Evolutionary conservation across 2,888 invertebrate species (phyloP), one percentile per base, ranked within the genome.

Genomic region (Octonoba sinensis): DNA sequence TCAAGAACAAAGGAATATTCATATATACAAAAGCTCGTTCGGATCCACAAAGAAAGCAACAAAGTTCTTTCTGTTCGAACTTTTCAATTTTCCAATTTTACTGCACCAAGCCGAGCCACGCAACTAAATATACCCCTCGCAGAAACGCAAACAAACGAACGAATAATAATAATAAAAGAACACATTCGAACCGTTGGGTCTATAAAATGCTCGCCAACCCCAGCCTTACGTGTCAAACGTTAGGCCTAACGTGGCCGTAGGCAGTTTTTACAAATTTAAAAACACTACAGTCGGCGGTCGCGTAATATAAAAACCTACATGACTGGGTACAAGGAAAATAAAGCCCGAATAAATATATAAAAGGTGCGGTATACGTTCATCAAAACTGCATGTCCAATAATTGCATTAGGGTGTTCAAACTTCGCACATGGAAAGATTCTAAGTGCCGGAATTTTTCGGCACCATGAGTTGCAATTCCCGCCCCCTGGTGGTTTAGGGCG

Each of bases 401-500:
- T 82, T 76, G 60, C 76, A 77, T 82, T 82, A 82, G 81, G 70
- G 72, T 67, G 67, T 82, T 82, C 82, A 72, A 82, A 82, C 82
- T 82, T 82, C 76, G 72, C 76, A 76, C 82, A 82, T 76, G 75
- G 73, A 71, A 27, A 57, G 57, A 71, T 71, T 59, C 67, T 76
- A 82, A 82, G 72, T 77, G 76, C 76, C 47, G 66, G 79, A 82
- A 82, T 76, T 82, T 82, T 82, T 82, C 77, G 76, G 82, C 82
- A 75, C 82, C 71, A 69, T 62, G 56, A 60, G 73, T 64, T 47
- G 46, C 59, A 62, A 69, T 81, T 81, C 24, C 44, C 16, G n/a
- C 54, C 70, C 15, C 54, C 49, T 54, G 22, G 15, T 12, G 24
- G 46, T n/a, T 20, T 18, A 57, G 51, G 54, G 36, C 47, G 36